Base-by-base conservation (phyloP, 2,888 invertebrate genomes). In the Trisateles emortualis region DNA sequence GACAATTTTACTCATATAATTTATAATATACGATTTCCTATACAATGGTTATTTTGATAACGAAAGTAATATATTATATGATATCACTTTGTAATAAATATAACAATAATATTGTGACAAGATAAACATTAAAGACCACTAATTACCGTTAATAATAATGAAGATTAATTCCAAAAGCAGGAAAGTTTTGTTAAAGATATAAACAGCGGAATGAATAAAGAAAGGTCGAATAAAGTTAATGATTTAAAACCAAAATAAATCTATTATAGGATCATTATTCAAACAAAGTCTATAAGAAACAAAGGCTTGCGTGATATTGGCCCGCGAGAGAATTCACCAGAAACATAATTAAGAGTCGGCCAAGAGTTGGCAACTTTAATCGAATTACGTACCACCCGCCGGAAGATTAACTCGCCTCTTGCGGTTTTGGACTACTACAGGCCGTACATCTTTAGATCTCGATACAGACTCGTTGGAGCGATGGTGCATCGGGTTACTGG, bases 341-440 rank as follows among this genome's bases (percentile, higher is more conserved):
- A 77, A 78, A 79, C 80, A 77, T 78, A 81, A 81, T 84, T 81
- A 78, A 79, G 76, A 74, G 72, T 69, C 62, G 57, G 67, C 72
- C 72, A 64, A 70, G 68, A 81, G 83, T 85, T 83, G 65, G 67
- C 70, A 76, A 84, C 72, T 85, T 86, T 82, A 84, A 86, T 85
- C 80, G 79, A 84, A 86, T 86, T 81, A 85, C 82, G 71, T 74
- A 73, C 76, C 72, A 69, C 59, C 68, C 64, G 61, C 64, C 57
- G 68, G 72, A 69, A 74, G 76, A 76, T 79, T 78, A 78, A 74
- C 74, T 76, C 61, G 70, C 75, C 66, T 65, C 72, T 73, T 73
- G 79, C 65, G 80, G 81, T 68, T 71, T 58, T 50, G 26, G 55
- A 52, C 47, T 57, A 59, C 68, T 56, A 63, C 30, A 38, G 38